These are phyloP conservation scores for Equus quagga DNA, from an alignment of 2,113 vertebrate species.

Conservation along the genomic window DNA sequence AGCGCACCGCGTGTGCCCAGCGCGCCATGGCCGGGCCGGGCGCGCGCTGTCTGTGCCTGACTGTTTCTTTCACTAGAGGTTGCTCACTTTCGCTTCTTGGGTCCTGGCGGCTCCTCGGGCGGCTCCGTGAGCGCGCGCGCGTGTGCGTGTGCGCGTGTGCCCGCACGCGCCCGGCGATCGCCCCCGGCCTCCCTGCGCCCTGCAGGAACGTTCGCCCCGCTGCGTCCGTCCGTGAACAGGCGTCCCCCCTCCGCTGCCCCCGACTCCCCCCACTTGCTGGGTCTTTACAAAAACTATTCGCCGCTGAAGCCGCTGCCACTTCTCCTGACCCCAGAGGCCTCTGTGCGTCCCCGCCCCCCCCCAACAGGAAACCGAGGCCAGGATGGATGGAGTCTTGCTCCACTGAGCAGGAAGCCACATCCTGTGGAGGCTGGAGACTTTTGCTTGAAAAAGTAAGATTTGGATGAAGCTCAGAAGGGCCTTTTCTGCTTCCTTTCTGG, in stretches of 20 bases:
- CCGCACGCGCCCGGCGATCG: background rate
- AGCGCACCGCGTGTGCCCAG: background rate
- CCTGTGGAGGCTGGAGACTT: background rate
- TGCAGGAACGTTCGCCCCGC: background rate
- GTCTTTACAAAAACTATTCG: background rate
- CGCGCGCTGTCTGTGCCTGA: slow-evolving; percentile 83
- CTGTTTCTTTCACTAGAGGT: slow-evolving; percentile 87
- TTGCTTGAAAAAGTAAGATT: background rate
- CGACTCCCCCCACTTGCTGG: background rate
- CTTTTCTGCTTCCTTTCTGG: background rate
- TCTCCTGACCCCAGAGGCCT: background rate
- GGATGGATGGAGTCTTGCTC: background rate
- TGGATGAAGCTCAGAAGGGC: background rate
- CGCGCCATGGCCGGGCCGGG: background rate
- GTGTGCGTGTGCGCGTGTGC: background rate
- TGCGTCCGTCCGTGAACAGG: slow-evolving; percentile 60
- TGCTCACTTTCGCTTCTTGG: slow-evolving; percentile 88
- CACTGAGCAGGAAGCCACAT: background rate
- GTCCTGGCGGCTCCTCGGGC: slow-evolving; percentile 72
- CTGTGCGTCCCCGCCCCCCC: too few relatives aligned
- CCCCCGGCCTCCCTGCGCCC: slow-evolving; percentile 14
- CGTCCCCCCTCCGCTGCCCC: background rate
- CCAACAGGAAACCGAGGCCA: background rate
- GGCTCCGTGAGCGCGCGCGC: background rate
- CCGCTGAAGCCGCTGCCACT: background rate